These are phyloP conservation scores for Morbakka virulenta DNA, from an alignment of 30 jellyfish, hydroid and myxozoan genomes.

Conservation along the genomic window DNA sequence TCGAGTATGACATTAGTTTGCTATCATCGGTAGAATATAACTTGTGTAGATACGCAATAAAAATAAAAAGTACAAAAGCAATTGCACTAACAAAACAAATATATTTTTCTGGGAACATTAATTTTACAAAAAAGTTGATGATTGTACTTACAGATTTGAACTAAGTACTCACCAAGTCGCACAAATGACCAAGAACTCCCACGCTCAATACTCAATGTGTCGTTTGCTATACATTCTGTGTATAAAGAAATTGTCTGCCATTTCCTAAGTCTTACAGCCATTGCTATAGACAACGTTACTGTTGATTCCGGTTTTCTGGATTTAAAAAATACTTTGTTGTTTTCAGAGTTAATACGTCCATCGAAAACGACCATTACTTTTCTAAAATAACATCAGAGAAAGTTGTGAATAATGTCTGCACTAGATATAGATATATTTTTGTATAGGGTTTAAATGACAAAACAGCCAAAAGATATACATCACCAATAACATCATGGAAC, in stretches of 20 bases:
- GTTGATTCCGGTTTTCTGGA: no score
- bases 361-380: no score
- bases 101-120: background rate
- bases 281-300: slow-evolving; percentile 4
- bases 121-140: no score
- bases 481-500: no score
- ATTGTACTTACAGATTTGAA: no score
- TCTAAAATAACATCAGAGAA: no score
- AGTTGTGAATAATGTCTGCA: no score
- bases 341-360: no score
- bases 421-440: no score
- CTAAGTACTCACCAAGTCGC: slow-evolving; percentile 49
- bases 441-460: background rate
- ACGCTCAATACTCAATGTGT: slow-evolving; percentile 5
- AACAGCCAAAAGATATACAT: slow-evolving; percentile 1
- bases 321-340: no score
- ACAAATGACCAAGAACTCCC: slow-evolving; percentile 39
- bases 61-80: background rate
- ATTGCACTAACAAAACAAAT: background rate
- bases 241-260: slow-evolving; percentile 59
- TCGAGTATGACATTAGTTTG: background rate
- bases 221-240: slow-evolving; percentile 3
- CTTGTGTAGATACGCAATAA: background rate
- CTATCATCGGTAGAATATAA: background rate
- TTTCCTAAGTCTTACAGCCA: slow-evolving; percentile 26